phyloP scores from a whole-genome alignment of 2,113 vertebrate species.

The Charadrius vociferus region DNA sequence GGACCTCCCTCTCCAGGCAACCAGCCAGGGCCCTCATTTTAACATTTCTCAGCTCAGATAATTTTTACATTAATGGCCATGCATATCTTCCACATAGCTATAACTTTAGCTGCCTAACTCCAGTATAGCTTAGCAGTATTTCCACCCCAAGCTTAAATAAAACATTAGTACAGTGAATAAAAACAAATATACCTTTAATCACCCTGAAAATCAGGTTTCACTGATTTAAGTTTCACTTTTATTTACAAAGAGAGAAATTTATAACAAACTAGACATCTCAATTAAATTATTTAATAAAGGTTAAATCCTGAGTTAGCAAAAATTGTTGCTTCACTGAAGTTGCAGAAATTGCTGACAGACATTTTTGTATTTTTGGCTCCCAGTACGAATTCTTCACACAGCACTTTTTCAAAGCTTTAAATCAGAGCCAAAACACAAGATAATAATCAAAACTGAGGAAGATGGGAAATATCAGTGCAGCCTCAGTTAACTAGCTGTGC shows the following conservation, averaged over 20 bases:
- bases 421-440: neutral
- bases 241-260: slow-evolving; percentile 56
- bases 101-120: neutral
- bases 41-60: neutral
- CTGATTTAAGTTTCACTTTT: slow-evolving; percentile 13
- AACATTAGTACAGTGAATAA: neutral
- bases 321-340: slow-evolving; percentile 10
- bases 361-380: neutral
- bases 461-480: neutral
- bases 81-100: neutral
- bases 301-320: slow-evolving; percentile 46
- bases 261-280: slow-evolving; percentile 15
- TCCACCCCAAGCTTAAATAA: neutral
- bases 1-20: neutral
- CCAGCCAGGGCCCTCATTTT: neutral
- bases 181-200: neutral
- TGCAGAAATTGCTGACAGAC: neutral
- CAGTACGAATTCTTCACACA: neutral
- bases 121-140: neutral
- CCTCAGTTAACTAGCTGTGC: slow-evolving; percentile 4
- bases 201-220: slow-evolving; percentile 21
- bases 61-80: neutral
- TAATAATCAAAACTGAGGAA: neutral
- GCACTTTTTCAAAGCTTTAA: neutral
- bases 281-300: slow-evolving; percentile 1